Evolutionary conservation across 2,797 vertebrate genomes (phyloP).

Genomic region (Tamandua tetradactyla): DNA sequence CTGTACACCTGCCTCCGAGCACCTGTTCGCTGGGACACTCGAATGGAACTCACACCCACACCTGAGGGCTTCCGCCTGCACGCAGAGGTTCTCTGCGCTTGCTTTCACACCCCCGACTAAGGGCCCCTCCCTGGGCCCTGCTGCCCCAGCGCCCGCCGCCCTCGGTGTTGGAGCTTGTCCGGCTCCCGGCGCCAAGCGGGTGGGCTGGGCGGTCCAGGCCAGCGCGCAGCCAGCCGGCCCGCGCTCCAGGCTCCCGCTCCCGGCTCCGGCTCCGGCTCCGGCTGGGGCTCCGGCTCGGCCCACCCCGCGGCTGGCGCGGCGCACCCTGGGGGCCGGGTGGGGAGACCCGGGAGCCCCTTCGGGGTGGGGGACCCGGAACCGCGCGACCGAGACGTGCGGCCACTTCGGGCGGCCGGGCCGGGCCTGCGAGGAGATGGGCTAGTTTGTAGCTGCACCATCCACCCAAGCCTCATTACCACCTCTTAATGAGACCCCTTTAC

Average conservation of each 20-base stretch:
- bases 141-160: not conserved
- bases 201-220: too few species aligned
- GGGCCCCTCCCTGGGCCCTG: not conserved
- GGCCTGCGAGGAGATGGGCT: slow-evolving; percentile 73
- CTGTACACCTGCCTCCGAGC: not conserved
- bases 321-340: slow-evolving; percentile 46
- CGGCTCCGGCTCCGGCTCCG: too few species aligned
- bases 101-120: not conserved
- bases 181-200: not conserved
- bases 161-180: not conserved
- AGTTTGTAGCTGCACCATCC: slow-evolving; percentile 85
- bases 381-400: not conserved
- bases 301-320: not conserved
- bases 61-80: not conserved
- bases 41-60: not conserved
- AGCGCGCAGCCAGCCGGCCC: not conserved
- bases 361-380: not conserved
- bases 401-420: not conserved
- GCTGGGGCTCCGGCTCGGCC: too few species aligned
- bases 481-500: slow-evolving; percentile 97
- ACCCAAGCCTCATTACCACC: slow-evolving; percentile 96
- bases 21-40: not conserved
- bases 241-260: too few species aligned
- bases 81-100: not conserved
- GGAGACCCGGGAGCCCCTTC: not conserved